These are phyloP conservation scores for Lycocorax pyrrhopterus DNA, from an alignment of 2,113 vertebrate genomes.

Conservation along the genomic window DNA sequence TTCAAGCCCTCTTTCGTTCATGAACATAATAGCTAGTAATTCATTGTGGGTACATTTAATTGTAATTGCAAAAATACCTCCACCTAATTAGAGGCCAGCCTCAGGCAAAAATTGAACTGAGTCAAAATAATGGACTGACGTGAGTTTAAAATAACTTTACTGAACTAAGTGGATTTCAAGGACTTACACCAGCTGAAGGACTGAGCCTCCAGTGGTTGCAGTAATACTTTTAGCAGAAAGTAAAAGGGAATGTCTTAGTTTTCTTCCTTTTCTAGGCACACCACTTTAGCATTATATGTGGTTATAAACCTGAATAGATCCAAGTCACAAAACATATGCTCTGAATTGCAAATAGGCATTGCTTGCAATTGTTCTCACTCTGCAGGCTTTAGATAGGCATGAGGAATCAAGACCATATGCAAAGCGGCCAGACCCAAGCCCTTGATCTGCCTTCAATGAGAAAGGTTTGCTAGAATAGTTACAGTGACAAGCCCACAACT, in stretches of 20 bases:
- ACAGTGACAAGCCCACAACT: not conserved
- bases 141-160: conserved; percentile 34
- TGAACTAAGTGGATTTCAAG: conserved; percentile 25
- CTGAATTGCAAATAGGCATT: conserved; percentile 13
- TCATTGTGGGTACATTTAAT: conserved; percentile 27
- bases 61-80: conserved; percentile 40
- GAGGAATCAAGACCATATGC: not conserved
- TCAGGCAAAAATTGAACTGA: conserved; percentile 24
- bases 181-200: not conserved
- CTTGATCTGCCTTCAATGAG: not conserved
- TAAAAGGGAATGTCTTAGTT: not conserved
- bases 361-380: not conserved
- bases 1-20: conserved; percentile 23
- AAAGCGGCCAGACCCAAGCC: not conserved
- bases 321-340: not conserved
- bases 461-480: not conserved
- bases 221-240: conserved; percentile 22
- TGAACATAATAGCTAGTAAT: conserved; percentile 16
- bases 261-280: not conserved
- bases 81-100: conserved; percentile 43
- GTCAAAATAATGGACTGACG: conserved; percentile 40
- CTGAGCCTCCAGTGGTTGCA: not conserved
- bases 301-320: not conserved
- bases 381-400: rapidly evolving
- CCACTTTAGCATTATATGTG: not conserved